phyloP scores from a whole-genome alignment of 2,888 invertebrate genomes.

The Syritta pipiens region DNA sequence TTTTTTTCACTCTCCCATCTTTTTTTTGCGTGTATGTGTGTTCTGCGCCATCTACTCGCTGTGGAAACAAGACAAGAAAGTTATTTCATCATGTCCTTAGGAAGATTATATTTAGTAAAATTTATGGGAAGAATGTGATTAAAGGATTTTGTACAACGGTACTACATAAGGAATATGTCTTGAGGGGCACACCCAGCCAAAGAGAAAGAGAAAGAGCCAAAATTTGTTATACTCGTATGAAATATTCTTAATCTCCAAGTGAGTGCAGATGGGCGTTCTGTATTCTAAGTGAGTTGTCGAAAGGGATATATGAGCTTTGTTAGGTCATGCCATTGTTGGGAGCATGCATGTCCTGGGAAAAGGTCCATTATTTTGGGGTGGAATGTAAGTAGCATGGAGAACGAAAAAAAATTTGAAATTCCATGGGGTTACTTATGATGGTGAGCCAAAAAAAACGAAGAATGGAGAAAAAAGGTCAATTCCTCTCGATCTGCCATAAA shows the following conservation, averaged over 20 bases:
- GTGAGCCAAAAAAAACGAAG: conserved; percentile 24
- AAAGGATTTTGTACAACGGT: conserved; percentile 63
- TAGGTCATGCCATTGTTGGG: conserved; percentile 14
- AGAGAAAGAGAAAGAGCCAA: conserved; percentile 20
- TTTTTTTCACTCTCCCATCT: conserved; percentile 7
- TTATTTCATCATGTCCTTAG: conserved; percentile 64
- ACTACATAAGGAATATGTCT: conserved; percentile 48
- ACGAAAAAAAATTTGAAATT: conserved; percentile 23
- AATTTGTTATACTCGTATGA: conserved; percentile 46
- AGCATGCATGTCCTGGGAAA: not conserved
- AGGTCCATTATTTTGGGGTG: conserved; percentile 12
- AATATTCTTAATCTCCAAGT: conserved; percentile 54
- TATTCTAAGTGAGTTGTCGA: conserved; percentile 55
- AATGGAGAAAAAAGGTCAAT: too few species aligned
- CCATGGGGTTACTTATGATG: conserved; percentile 27
- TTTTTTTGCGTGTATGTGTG: too few species aligned
- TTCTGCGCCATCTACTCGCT: conserved; percentile 3
- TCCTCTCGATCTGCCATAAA: conserved; percentile 42
- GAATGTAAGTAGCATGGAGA: too few species aligned
- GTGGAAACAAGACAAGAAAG: conserved; percentile 58
- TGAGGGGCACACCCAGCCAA: not conserved
- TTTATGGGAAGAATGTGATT: conserved; percentile 68
- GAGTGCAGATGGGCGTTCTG: conserved; percentile 38
- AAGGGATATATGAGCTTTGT: conserved; percentile 43
- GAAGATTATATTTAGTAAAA: conserved; percentile 66